Evolutionary conservation across 2,888 invertebrate species (phyloP).

Genomic region (Sesia bembeciformis): DNA sequence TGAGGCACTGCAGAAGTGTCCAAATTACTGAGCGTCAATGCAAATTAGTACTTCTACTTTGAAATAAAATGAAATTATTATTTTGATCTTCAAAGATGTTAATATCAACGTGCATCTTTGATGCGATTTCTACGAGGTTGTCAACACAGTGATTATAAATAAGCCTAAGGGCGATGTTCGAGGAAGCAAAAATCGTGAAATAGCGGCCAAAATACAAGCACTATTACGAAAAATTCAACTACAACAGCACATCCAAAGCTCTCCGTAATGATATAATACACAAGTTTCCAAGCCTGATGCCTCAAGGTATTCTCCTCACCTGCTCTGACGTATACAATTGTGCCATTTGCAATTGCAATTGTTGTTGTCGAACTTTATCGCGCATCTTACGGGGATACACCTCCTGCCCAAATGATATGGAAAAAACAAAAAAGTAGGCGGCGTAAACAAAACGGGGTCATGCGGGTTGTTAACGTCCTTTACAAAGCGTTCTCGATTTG

Average conservation of each 20-base stretch:
- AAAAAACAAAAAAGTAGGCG: slow-evolving; percentile 72
- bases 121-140: neutral
- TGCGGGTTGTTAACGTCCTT: slow-evolving; percentile 43
- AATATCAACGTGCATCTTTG: slow-evolving; percentile 2
- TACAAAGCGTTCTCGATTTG: slow-evolving; percentile 35
- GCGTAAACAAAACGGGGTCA: slow-evolving; percentile 71
- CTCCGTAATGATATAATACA: slow-evolving; percentile 38
- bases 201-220: slow-evolving; percentile 50
- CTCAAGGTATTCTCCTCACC: slow-evolving; percentile 47
- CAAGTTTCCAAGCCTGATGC: neutral
- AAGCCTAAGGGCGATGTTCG: slow-evolving; percentile 17
- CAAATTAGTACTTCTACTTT: slow-evolving; percentile 5
- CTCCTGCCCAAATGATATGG: slow-evolving; percentile 79
- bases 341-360: slow-evolving; percentile 76
- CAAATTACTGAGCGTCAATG: neutral
- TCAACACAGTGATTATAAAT: neutral
- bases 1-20: neutral
- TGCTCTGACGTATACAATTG: slow-evolving; percentile 71
- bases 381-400: slow-evolving; percentile 88
- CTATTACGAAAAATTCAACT: slow-evolving; percentile 39
- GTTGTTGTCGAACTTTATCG: slow-evolving; percentile 82
- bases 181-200: slow-evolving; percentile 39
- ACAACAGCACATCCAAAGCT: slow-evolving; percentile 74
- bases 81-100: slow-evolving; percentile 1
- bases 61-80: neutral